These are phyloP conservation scores for Eristalis pertinax DNA, from an alignment of 2,888 invertebrate species.

Conservation along the genomic window DNA sequence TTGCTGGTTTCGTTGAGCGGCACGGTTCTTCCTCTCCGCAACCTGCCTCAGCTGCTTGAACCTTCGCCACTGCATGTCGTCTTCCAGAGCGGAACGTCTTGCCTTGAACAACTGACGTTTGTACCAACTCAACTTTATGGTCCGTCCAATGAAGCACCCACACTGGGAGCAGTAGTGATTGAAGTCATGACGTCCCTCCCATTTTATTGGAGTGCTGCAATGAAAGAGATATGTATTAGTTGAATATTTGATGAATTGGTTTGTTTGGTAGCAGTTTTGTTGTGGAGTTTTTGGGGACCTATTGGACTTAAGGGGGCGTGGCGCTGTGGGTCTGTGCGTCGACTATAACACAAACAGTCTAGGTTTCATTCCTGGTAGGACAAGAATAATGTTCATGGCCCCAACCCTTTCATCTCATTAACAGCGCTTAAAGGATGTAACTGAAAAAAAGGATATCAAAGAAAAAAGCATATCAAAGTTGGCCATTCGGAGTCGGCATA, in stretches of 20 bases:
- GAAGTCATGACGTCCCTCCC: slow-evolving; percentile 76
- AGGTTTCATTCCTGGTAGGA: too few relatives aligned
- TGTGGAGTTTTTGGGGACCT: not conserved
- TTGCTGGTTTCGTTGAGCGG: slow-evolving; percentile 1
- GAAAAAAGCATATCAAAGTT: too few relatives aligned
- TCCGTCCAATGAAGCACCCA: slow-evolving; percentile 79
- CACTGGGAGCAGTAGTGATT: slow-evolving; percentile 80
- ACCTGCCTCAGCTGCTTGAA: slow-evolving; percentile 72
- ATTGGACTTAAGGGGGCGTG: too few relatives aligned
- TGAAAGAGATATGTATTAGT: not conserved
- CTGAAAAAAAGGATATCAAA: too few relatives aligned
- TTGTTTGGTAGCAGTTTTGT: not conserved
- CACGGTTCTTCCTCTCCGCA: slow-evolving; percentile 16
- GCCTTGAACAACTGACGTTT: slow-evolving; percentile 77
- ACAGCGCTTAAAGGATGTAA: too few relatives aligned
- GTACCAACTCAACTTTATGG: slow-evolving; percentile 78
- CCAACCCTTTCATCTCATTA: too few relatives aligned
- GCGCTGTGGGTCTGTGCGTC: too few relatives aligned
- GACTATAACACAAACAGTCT: too few relatives aligned
- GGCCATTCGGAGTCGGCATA: too few relatives aligned
- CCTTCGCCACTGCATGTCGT: slow-evolving; percentile 64
- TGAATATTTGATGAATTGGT: not conserved
- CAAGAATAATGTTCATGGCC: too few relatives aligned
- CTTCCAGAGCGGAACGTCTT: slow-evolving; percentile 75
- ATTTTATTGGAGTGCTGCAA: slow-evolving; percentile 76